A percentile compares a stretch with the other conserved stretches of the same genome.
These are phyloP conservation scores for Apodemus sylvaticus DNA, from an alignment of 2,113 vertebrate genomes.

Conservation along the genomic window DNA sequence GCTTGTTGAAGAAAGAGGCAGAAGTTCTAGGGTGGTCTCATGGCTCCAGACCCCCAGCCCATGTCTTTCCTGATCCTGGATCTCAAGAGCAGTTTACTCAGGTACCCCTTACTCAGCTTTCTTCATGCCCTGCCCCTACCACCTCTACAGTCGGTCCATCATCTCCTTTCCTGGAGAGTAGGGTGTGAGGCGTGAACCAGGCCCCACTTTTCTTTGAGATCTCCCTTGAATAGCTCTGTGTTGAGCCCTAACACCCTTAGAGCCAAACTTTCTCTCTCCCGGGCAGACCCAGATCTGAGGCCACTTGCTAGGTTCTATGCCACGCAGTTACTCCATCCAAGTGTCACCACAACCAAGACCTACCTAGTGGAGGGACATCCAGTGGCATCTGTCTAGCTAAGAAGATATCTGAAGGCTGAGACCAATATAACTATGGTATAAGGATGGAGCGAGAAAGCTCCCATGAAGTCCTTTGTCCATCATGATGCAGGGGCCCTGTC, in stretches of 20 bases:
- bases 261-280: not conserved
- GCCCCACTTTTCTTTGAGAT: not conserved
- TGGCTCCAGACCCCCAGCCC: not conserved
- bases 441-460: not conserved
- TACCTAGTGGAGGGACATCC: not conserved
- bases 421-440: not conserved
- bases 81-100: not conserved
- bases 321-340: not conserved
- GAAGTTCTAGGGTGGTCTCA: not conserved
- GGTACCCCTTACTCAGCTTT: not conserved
- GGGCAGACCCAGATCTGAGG: not conserved
- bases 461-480: not conserved
- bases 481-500: not conserved
- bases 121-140: not conserved
- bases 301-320: not conserved
- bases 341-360: not conserved
- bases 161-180: not conserved
- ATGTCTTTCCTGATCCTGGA: not conserved
- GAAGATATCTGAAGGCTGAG: too few species aligned
- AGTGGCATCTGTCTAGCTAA: not conserved
- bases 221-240: not conserved
- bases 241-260: not conserved
- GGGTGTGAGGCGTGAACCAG: not conserved
- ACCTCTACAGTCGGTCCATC: not conserved
- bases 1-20: not conserved